These are phyloP conservation scores for Macropis europaea DNA, from an alignment of 2,888 invertebrate genomes.

Conservation along the genomic window DNA sequence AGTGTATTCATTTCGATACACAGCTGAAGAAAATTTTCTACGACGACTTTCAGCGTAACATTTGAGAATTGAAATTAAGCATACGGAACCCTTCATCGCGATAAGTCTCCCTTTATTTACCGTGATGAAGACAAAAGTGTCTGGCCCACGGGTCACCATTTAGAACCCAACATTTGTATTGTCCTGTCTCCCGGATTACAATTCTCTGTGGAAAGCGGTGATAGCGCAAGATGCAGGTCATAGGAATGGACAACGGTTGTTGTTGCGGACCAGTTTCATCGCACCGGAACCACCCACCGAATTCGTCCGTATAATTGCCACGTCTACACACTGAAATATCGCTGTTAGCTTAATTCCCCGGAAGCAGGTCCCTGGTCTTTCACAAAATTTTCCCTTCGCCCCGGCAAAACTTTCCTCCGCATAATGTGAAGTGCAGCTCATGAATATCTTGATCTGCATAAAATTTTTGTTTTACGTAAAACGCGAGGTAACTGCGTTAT, in stretches of 20 bases:
- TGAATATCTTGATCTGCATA: conserved; percentile 32
- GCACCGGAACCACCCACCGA: conserved; percentile 10
- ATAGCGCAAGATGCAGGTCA: conserved; percentile 1
- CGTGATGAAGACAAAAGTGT: conserved; percentile 3
- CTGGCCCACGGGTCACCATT: conserved; percentile 4
- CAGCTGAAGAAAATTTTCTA: no score
- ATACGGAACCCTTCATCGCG: background rate
- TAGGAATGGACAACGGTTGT: conserved; percentile 14
- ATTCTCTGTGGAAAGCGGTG: conserved; percentile 1
- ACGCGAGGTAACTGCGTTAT: background rate
- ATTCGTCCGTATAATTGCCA: conserved; percentile 19
- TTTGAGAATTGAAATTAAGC: background rate
- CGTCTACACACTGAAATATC: conserved; percentile 32
- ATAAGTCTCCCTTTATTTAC: background rate
- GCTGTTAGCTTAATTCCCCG: conserved; percentile 30
- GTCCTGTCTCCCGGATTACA: conserved; percentile 24
- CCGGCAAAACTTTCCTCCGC: background rate
- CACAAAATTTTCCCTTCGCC: conserved; percentile 5
- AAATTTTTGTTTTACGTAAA: conserved; percentile 16
- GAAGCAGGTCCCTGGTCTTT: background rate
- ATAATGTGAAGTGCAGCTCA: conserved; percentile 1
- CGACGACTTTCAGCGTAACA: background rate
- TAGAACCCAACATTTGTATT: conserved; percentile 12
- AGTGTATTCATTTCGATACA: no score
- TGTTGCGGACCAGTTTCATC: background rate